phyloP scores from a whole-genome alignment of 2,113 vertebrate genomes.

The Apodemus speciosus region DNA sequence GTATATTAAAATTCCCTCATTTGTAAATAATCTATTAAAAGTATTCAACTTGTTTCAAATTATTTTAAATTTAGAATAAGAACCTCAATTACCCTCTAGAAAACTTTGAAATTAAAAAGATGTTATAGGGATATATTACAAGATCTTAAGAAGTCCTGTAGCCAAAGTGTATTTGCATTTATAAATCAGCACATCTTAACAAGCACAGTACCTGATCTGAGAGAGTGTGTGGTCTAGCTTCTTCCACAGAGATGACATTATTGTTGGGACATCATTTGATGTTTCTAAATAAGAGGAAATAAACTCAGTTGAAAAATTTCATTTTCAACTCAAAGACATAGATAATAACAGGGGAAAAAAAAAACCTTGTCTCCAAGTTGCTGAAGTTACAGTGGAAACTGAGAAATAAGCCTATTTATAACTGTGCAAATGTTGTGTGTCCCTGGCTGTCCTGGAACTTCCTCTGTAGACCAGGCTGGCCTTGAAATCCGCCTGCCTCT shows the following conservation, averaged over 20 bases:
- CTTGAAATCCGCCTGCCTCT: too few relatives aligned
- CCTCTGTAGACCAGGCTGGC: too few relatives aligned
- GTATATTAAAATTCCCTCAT: constrained; percentile 17
- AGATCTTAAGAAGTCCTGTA: constrained; percentile 40
- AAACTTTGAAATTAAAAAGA: constrained; percentile 22
- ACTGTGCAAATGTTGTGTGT: background rate
- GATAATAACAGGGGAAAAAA: constrained; percentile 26
- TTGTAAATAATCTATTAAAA: constrained; percentile 42
- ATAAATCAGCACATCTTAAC: constrained; percentile 30
- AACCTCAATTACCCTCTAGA: constrained; percentile 15
- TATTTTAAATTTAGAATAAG: constrained; percentile 44
- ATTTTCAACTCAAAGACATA: constrained; percentile 46
- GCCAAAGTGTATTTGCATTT: background rate
- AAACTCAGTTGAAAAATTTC: constrained; percentile 39
- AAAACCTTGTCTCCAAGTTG: background rate
- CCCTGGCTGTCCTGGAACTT: too few relatives aligned
- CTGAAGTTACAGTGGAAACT: background rate
- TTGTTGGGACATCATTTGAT: constrained; percentile 89
- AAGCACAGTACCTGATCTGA: constrained; percentile 93
- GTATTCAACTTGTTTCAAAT: constrained; percentile 38
- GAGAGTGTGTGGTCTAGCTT: constrained; percentile 97
- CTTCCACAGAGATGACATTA: constrained; percentile 98
- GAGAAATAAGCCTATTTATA: constrained; percentile 20
- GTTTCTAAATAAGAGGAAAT: constrained; percentile 82
- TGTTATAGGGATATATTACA: background rate